These are phyloP conservation scores for Furcula furcula DNA, from an alignment of 2,888 invertebrate genomes.

Conservation along the genomic window DNA sequence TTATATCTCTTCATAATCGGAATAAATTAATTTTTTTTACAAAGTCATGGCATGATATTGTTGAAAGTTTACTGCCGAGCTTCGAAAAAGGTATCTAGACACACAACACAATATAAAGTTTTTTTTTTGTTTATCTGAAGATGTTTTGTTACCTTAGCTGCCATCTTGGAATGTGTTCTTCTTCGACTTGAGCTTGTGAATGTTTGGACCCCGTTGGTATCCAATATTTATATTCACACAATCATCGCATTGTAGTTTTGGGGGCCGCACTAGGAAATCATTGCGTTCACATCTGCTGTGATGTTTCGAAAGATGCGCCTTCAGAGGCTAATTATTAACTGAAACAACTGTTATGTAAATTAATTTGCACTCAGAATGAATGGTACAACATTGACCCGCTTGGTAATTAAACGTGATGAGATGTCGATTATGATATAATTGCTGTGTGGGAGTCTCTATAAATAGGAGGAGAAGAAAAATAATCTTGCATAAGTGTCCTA, in stretches of 20 bases:
- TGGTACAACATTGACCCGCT: slow-evolving; percentile 35
- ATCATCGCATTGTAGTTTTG: slow-evolving; percentile 46
- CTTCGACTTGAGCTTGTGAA: slow-evolving; percentile 45
- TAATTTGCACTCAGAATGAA: slow-evolving; percentile 40
- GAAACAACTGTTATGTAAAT: slow-evolving; percentile 47
- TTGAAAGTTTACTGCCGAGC: too few relatives aligned
- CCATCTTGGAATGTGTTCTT: slow-evolving; percentile 45
- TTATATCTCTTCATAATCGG: too few relatives aligned
- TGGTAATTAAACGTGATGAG: slow-evolving; percentile 24
- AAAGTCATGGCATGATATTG: too few relatives aligned
- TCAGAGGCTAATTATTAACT: slow-evolving; percentile 51
- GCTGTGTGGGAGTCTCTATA: neutral
- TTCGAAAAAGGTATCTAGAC: too few relatives aligned
- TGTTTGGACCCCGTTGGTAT: slow-evolving; percentile 41
- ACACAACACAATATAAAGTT: neutral
- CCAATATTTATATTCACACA: slow-evolving; percentile 58
- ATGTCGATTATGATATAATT: slow-evolving; percentile 15
- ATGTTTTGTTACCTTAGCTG: slow-evolving; percentile 51
- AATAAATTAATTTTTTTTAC: too few relatives aligned
- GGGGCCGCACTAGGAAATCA: slow-evolving; percentile 56
- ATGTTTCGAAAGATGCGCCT: slow-evolving; percentile 42
- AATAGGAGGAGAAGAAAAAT: too few relatives aligned
- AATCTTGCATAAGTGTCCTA: too few relatives aligned
- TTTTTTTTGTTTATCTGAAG: neutral
- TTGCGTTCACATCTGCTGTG: slow-evolving; percentile 40